These are phyloP conservation scores for Microplitis demolitor DNA, from an alignment of 1,140 invertebrate genomes.

Conservation along the genomic window DNA sequence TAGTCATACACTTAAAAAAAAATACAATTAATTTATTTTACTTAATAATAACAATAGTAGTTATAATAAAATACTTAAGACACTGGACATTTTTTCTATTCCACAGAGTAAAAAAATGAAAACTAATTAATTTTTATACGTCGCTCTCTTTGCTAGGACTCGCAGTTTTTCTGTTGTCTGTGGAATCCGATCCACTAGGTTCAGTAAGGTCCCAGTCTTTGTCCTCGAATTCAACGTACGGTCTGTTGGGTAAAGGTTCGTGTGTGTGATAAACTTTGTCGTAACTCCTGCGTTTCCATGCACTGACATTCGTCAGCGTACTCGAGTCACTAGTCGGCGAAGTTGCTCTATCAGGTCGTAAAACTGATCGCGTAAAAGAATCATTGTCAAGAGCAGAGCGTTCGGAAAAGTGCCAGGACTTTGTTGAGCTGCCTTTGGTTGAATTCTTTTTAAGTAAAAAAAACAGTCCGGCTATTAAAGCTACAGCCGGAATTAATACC, in stretches of 20 bases:
- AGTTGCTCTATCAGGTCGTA: slow-evolving; percentile 39
- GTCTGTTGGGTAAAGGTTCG: slow-evolving; percentile 78
- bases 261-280: slow-evolving; percentile 81
- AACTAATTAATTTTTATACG: slow-evolving; percentile 34
- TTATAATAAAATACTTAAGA: neutral
- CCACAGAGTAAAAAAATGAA: slow-evolving; percentile 34
- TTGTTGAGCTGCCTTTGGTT: slow-evolving; percentile 36
- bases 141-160: slow-evolving; percentile 54
- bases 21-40: neutral
- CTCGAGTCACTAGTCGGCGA: slow-evolving; percentile 44
- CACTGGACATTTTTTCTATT: slow-evolving; percentile 43
- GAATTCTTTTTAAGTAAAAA: slow-evolving; percentile 39
- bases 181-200: slow-evolving; percentile 59
- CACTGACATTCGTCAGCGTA: slow-evolving; percentile 46
- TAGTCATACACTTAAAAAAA: slow-evolving; percentile 2
- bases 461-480: slow-evolving; percentile 36
- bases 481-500: slow-evolving; percentile 45
- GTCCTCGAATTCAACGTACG: slow-evolving; percentile 77
- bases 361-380: slow-evolving; percentile 27
- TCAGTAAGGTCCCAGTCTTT: slow-evolving; percentile 79
- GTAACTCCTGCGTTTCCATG: slow-evolving; percentile 72
- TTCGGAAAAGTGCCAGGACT: slow-evolving; percentile 50
- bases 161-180: slow-evolving; percentile 40
- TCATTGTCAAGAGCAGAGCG: slow-evolving; percentile 43
- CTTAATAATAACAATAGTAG: no score